These are phyloP conservation scores for Steromphala cineraria DNA, from an alignment of 2,888 invertebrate genomes.

Conservation along the genomic window DNA sequence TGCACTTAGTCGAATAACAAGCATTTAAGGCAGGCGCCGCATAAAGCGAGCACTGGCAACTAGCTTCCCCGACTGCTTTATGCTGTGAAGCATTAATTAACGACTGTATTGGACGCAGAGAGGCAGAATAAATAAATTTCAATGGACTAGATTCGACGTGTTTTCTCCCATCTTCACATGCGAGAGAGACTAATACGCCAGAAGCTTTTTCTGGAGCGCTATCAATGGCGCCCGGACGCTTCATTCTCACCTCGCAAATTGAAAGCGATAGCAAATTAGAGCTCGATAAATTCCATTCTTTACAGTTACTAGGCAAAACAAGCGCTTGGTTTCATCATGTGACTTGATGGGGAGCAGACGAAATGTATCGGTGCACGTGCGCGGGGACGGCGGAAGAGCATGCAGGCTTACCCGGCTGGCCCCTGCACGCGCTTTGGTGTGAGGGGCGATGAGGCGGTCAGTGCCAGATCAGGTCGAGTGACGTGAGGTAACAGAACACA, in stretches of 20 bases:
- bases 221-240: not conserved
- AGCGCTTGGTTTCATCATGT: not conserved
- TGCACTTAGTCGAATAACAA: slow-evolving; percentile 10
- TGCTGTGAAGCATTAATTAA: slow-evolving; percentile 19
- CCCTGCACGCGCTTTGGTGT: slow-evolving; percentile 6
- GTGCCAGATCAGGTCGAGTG: no score
- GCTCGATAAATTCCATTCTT: slow-evolving; percentile 14
- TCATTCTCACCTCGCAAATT: slow-evolving; percentile 5
- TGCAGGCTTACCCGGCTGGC: not conserved
- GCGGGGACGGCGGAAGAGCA: not conserved
- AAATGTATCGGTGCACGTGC: not conserved
- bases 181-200: not conserved
- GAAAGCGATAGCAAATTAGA: slow-evolving; percentile 12
- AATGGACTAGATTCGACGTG: slow-evolving; percentile 18
- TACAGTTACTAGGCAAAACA: slow-evolving; percentile 4
- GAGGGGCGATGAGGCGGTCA: not conserved
- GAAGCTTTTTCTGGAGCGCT: slow-evolving; percentile 9
- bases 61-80: slow-evolving; percentile 3
- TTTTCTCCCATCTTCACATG: slow-evolving; percentile 13
- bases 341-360: not conserved
- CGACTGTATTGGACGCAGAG: not conserved
- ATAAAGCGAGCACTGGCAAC: slow-evolving; percentile 7
- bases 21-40: slow-evolving; percentile 12
- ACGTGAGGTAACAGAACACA: not conserved
- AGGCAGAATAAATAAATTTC: slow-evolving; percentile 24